Evolutionary conservation across 2,888 invertebrate genomes (phyloP), one percentile per base, ranked within the genome.

Genomic region (Apamea crenata): DNA sequence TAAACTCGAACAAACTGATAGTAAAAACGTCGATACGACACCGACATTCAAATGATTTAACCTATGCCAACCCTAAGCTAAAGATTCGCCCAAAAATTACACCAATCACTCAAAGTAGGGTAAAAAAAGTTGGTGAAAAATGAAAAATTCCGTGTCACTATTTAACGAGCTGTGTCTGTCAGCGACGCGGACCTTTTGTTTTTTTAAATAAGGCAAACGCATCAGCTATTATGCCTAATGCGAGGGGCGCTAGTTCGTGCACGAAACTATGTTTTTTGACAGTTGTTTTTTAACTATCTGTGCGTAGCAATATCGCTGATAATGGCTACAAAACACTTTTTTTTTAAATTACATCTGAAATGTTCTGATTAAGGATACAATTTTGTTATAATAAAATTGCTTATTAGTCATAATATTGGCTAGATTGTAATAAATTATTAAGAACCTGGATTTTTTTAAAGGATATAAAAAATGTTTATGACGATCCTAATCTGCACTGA

Each of bases 141-240:
- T 92, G 91, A 91, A 92, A 92, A 93, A 91, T 92, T 92, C 91
- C 90, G 92, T 94, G 92, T 92, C 92, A 90, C 87, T 82, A 88
- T 90, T 90, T 94, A 95, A 96, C 94, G 96, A 95, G 93, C 91
- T 89, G 77, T 93, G 95, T 94, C 94, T 92, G 92, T 94, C 94
- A 93, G 90, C 91, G 93, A 92, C 93, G 91, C 92, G 73, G 88
- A 92, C 90, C 91, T 94, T 93, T 90, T 87, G 75, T 91, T 90
- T 92, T 94, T 92, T 93, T 89, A 91, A 95, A 94, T 93, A 91
- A 93, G 91, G 91, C 91, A 91, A 94, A 94, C 92, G 93, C 93
- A 93, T 93, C 89, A 85, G 85, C 92, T 88, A 93, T 94, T 94
- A 94, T 74, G 82, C 80, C 87, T 94, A 93, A 93, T 93, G 92